Evolutionary conservation across 2,113 vertebrate species (phyloP).

Genomic region (Peromyscus polionotus): DNA sequence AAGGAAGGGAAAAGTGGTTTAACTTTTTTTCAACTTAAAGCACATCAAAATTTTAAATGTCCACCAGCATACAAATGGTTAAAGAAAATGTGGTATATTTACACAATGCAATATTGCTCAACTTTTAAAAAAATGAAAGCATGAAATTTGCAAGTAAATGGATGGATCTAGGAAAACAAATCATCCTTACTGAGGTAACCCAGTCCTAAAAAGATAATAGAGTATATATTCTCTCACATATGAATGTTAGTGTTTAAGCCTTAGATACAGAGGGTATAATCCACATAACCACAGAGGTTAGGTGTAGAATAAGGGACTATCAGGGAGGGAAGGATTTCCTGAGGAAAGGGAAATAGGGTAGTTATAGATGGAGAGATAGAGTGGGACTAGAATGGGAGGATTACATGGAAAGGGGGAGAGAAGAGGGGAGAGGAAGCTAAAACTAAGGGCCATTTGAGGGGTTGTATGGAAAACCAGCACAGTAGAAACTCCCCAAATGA

Average conservation of each 20-base stretch:
- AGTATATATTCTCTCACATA: neutral
- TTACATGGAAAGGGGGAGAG: neutral
- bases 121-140: no score
- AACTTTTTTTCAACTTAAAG: neutral
- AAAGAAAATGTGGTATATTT: neutral
- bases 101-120: neutral
- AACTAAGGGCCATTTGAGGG: neutral
- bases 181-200: neutral
- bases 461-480: neutral
- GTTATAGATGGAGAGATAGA: neutral
- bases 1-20: neutral
- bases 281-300: neutral
- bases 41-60: neutral
- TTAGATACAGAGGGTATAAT: neutral
- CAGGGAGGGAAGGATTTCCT: neutral
- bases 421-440: neutral
- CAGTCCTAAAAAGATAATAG: neutral
- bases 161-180: neutral
- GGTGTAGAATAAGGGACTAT: neutral
- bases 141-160: neutral
- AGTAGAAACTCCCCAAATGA: neutral
- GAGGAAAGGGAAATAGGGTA: neutral
- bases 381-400: neutral
- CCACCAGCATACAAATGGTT: neutral
- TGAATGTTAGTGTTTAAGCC: neutral